Evolutionary conservation across 2,888 invertebrate genomes (phyloP).

Genomic region (Acanthacorydalis orientalis): DNA sequence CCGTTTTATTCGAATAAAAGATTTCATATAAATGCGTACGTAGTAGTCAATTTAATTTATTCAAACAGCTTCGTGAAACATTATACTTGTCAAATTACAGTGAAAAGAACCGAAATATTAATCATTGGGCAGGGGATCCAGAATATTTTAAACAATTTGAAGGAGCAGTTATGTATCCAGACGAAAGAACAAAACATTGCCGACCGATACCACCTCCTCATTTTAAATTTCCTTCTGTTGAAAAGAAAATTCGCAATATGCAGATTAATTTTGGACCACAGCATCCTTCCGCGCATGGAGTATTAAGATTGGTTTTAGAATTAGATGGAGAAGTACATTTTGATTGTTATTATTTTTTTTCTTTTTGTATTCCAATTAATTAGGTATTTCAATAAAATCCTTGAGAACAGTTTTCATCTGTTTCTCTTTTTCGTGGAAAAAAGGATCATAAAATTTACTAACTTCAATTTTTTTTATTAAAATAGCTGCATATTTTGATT

Average conservation of each 20-base stretch:
- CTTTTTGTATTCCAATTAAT: not conserved
- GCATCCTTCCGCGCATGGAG: conserved; percentile 85
- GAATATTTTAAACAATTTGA: conserved; percentile 37
- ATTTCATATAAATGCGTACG: no score
- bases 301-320: conserved; percentile 60
- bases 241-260: conserved; percentile 45
- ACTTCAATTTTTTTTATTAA: no score
- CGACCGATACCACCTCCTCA: conserved; percentile 10
- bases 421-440: no score
- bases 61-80: no score
- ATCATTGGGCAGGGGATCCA: conserved; percentile 49
- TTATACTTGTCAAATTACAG: no score
- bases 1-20: no score
- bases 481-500: no score
- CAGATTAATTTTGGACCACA: conserved; percentile 75
- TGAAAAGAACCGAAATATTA: conserved; percentile 3
- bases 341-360: not conserved
- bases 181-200: conserved; percentile 24
- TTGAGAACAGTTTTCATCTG: no score
- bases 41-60: no score
- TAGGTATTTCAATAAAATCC: conserved; percentile 3
- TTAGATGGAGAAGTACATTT: conserved; percentile 55
- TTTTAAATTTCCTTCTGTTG: conserved; percentile 22
- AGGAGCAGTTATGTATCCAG: conserved; percentile 39
- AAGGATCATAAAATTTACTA: no score